Base-by-base conservation (phyloP, 2,888 invertebrate species). In the Drosophila lacicola region DNA sequence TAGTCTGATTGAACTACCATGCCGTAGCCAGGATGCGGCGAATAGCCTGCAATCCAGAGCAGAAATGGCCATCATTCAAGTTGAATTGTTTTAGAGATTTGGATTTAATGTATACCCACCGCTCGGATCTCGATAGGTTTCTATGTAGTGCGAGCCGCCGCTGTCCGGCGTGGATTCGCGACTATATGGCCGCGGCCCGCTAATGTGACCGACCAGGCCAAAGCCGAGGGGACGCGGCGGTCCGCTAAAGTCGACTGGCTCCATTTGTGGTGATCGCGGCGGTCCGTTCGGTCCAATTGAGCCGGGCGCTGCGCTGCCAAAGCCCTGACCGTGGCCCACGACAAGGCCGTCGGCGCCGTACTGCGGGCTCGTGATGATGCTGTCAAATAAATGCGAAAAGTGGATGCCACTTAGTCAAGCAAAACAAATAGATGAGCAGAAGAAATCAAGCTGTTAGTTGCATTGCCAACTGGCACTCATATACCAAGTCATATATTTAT, bases 81-180 rank as follows among this genome's bases (percentile, higher is more conserved):
- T 29, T 29, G 29, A 29, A 8, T 29, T 29, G 29, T 2, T 2
- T 2, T 29, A 8, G 8, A 29, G 2, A 8, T 29, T 29, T 8
- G 8, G 29, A 8, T 10, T 3, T 1, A 14, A 19, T n/a, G 19
- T 25, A 29, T 19, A 92, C 94, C 94, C 92, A 97, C 97, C 97
- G 90, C 96, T 96, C 37, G 96, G 95, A 92, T 97, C 97, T 91
- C 97, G 94, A 92, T 97, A 97, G 72, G 96, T 96, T 92, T 97
- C 97, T 93, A 97, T 95, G 92, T 97, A 97, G 93, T 97, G 97
- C 60, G 97, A 97, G 68, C 96, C 97, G 54, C 97, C 97, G 90
- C 96, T 97, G 92, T 97, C 97, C 4, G 97, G 97, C 55, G 97
- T 97, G 72, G 97, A 97, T 93, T 97, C 97, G 88, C 97, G 95